These are phyloP conservation scores for Furnarius figulus DNA, from an alignment of 2,113 vertebrate species.

Conservation along the genomic window DNA sequence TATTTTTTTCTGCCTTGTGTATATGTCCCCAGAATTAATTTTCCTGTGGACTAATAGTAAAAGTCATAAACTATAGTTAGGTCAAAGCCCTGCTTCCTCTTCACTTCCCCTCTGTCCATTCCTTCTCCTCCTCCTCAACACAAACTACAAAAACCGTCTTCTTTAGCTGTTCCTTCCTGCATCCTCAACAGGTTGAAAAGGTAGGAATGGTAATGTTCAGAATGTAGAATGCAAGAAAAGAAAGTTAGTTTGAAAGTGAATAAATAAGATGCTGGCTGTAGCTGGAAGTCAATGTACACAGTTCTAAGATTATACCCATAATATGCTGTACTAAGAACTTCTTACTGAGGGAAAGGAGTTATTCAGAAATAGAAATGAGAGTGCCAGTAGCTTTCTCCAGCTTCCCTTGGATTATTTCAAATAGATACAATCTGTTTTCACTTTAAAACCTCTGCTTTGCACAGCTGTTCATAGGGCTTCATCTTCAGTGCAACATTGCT, in stretches of 20 bases:
- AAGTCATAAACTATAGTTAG: background rate
- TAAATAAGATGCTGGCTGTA: background rate
- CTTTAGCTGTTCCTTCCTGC: background rate
- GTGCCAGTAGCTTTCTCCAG: background rate
- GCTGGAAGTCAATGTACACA: background rate
- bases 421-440: background rate
- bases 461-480: background rate
- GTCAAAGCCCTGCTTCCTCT: background rate
- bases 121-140: background rate
- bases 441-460: background rate
- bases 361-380: background rate
- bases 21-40: background rate
- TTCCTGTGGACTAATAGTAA: background rate
- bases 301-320: background rate
- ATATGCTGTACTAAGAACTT: background rate
- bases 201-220: background rate
- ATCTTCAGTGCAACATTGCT: background rate
- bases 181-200: background rate
- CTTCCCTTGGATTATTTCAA: background rate
- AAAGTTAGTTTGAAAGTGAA: background rate
- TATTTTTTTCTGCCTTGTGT: background rate
- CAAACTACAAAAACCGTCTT: background rate
- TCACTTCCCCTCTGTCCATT: background rate
- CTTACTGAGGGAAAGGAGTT: background rate
- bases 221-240: background rate